A percentile compares a stretch with the other conserved stretches of the same genome.
phyloP scores from a whole-genome alignment of 2,888 invertebrate genomes.

The Brachynemurus nebulosus region DNA sequence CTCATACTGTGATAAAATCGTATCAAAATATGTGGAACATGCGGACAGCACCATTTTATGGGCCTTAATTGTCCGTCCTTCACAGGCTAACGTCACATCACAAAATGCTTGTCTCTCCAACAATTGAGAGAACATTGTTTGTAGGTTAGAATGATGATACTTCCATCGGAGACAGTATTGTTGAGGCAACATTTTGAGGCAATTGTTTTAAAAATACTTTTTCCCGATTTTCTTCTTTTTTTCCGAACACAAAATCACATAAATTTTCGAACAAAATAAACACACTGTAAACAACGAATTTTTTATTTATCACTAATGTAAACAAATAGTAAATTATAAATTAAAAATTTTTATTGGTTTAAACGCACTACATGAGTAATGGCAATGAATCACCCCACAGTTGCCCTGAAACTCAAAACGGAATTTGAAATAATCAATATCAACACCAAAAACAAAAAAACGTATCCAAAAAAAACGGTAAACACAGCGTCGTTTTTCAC shows the following conservation, averaged over 20 bases:
- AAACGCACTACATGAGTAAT: slow-evolving; percentile 19
- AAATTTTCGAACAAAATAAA: background rate
- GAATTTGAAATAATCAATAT: slow-evolving; percentile 26
- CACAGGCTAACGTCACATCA: slow-evolving; percentile 79
- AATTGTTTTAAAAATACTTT: slow-evolving; percentile 3
- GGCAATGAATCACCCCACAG: slow-evolving; percentile 27
- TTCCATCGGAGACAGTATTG: slow-evolving; percentile 89
- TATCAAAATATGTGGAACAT: slow-evolving; percentile 84
- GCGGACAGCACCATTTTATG: slow-evolving; percentile 82
- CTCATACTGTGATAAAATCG: slow-evolving; percentile 67
- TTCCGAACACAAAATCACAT: slow-evolving; percentile 1
- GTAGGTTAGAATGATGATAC: slow-evolving; percentile 81
- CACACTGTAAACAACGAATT: background rate
- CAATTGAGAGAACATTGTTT: slow-evolving; percentile 78
- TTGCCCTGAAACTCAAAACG: slow-evolving; percentile 21
- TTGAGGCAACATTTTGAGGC: slow-evolving; percentile 57
- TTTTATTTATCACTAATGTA: background rate
- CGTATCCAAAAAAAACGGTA: slow-evolving; percentile 3
- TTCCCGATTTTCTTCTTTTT: background rate
- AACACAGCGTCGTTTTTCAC: background rate
- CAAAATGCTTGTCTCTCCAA: slow-evolving; percentile 80
- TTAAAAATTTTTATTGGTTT: slow-evolving; percentile 13
- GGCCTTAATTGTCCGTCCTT: slow-evolving; percentile 62
- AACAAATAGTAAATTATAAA: slow-evolving; percentile 11
- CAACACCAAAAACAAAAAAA: slow-evolving; percentile 24